Evolutionary conservation across 2,888 invertebrate species (phyloP).

Genomic region (Stenoptilia bipunctidactyla): DNA sequence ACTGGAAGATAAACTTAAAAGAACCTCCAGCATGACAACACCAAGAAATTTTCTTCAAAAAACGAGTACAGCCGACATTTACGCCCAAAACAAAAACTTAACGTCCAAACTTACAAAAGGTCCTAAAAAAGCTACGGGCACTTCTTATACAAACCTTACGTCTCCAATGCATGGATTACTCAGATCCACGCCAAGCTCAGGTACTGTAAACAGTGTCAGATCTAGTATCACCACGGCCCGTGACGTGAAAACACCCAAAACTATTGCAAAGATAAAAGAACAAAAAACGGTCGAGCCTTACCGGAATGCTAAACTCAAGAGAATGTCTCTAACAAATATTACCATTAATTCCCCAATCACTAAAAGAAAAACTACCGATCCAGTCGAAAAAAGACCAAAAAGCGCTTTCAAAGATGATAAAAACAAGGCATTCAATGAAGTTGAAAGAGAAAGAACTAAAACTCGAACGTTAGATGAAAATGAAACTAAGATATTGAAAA

Average conservation of each 20-base stretch:
- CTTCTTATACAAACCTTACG: constrained; percentile 17
- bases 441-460: constrained; percentile 40
- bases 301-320: background rate
- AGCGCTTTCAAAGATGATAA: constrained; percentile 10
- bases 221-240: constrained; percentile 13
- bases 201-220: constrained; percentile 22
- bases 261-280: no score
- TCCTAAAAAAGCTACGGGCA: constrained; percentile 29
- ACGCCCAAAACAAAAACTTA: constrained; percentile 33
- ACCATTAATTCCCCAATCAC: constrained; percentile 45
- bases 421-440: background rate
- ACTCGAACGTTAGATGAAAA: constrained; percentile 54
- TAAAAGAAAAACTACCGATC: constrained; percentile 23
- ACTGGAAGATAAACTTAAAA: constrained; percentile 38
- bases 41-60: constrained; percentile 38
- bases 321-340: constrained; percentile 24
- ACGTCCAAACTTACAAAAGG: constrained; percentile 22
- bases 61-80: constrained; percentile 42
- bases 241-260: background rate
- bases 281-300: no score
- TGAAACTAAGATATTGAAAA: constrained; percentile 48
- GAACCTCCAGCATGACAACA: constrained; percentile 28
- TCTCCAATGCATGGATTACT: constrained; percentile 11
- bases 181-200: constrained; percentile 39
- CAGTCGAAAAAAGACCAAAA: constrained; percentile 3